Percentiles rank a stretch among this genome's conserved stretches.
phyloP scores from a whole-genome alignment of 2,113 vertebrate genomes.

The Saimiri boliviensis region DNA sequence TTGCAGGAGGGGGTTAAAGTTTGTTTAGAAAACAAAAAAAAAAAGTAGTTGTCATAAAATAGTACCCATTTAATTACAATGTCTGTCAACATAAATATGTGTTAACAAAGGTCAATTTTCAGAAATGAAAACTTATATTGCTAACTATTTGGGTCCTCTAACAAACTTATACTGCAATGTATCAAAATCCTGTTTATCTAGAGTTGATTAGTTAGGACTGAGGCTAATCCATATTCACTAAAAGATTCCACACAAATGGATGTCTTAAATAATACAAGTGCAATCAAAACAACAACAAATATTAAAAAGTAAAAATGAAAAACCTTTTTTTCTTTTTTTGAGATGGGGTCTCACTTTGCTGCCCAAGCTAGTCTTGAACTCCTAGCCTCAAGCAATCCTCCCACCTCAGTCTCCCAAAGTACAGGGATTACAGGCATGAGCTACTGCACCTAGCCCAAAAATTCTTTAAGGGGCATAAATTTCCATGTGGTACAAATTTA shows the following conservation, averaged over 20 bases:
- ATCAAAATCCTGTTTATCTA: conserved; percentile 41
- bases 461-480: neutral
- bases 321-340: neutral
- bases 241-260: neutral
- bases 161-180: neutral
- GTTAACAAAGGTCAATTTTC: conserved; percentile 28
- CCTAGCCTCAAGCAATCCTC: too few species aligned
- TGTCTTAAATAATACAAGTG: conserved; percentile 16
- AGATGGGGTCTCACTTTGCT: too few species aligned
- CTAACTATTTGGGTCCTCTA: neutral
- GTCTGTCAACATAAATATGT: conserved; percentile 15
- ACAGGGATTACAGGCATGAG: too few species aligned
- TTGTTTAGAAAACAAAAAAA: conserved; percentile 23
- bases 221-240: neutral
- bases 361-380: too few species aligned
- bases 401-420: too few species aligned
- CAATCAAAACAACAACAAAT: conserved; percentile 41
- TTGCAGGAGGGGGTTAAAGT: neutral
- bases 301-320: neutral
- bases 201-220: neutral
- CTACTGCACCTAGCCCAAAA: neutral
- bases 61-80: neutral
- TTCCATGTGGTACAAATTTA: neutral
- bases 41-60: conserved; percentile 32
- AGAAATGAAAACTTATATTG: conserved; percentile 27